Evolutionary conservation across 2,888 invertebrate species (phyloP), one percentile per base, ranked within the genome.

Genomic region (Thysanoteuthis rhombus): DNA sequence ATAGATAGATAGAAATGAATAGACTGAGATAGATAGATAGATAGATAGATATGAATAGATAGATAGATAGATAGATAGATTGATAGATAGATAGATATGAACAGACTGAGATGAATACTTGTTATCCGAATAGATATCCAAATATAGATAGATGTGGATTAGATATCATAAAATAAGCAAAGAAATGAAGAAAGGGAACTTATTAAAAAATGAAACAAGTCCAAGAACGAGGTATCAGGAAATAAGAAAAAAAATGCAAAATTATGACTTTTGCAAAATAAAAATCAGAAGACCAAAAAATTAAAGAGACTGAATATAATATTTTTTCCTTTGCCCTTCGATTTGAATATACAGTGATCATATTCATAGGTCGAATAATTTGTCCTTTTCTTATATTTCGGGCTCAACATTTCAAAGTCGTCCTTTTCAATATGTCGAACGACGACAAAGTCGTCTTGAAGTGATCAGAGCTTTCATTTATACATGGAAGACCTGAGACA

Each of bases 331-430:
- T 75, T 36, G n/a, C 36, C n/a, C 75, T 75, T 16, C 75, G n/a
- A 36, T 75, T n/a, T 36, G n/a, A 75, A 75, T 75, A n/a, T 75
- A 75, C 75, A 36, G n/a, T 75, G 75, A n/a, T 75, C 75, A 75
- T 75, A 75, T 75, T 75, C 75, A 75, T 75, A 75, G 75, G 75
- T 75, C 75, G 75, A 75, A 75, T 75, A 75, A 75, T 75, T 75
- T 75, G 75, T 75, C 75, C 75, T 75, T 75, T 75, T 75, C 75
- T 75, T 75, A 19, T 16, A 36, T 10, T n/a, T 75, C 75, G n/a
- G n/a, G 75, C n/a, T 75, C 75, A 75, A n/a, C 75, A 75, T 75
- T 75, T 75, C 75, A n/a, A 75, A 75, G 75, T 75, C 75, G 36
- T 75, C 75, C 75, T 75, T 75, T 75, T 75, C n/a, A 75, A 75